These are phyloP conservation scores for Aix galericulata DNA, from an alignment of 2,113 vertebrate genomes.

Conservation along the genomic window DNA sequence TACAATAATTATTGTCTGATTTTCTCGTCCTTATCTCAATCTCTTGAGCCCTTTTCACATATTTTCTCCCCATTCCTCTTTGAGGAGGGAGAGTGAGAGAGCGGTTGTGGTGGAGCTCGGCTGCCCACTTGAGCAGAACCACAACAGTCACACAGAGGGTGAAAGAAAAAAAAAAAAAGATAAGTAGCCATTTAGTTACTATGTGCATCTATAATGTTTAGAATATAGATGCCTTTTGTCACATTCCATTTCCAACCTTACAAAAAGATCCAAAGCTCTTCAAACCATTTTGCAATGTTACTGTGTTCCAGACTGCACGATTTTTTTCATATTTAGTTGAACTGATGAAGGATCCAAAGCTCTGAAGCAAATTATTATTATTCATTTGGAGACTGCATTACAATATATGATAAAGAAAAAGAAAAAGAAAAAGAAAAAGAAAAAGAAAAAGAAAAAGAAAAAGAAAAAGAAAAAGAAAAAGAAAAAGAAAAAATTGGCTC, in stretches of 20 bases:
- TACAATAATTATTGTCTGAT: too few species aligned
- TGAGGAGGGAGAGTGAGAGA: too few species aligned
- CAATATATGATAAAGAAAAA: not conserved
- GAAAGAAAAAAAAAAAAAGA: not conserved
- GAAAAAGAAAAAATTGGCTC: not conserved
- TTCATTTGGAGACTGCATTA: not conserved
- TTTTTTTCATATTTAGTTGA: not conserved
- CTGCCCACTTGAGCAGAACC: too few species aligned
- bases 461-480: not conserved
- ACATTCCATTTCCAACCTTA: not conserved
- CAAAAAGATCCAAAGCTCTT: not conserved
- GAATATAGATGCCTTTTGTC: not conserved
- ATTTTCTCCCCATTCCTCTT: too few species aligned
- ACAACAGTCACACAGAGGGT: not conserved
- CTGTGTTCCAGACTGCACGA: not conserved
- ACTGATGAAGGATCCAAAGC: not conserved
- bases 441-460: not conserved
- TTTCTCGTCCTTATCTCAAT: too few species aligned
- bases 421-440: not conserved
- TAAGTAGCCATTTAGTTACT: not conserved
- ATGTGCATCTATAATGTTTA: not conserved
- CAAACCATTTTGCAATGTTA: accelerated
- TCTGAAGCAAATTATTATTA: not conserved
- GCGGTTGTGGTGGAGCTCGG: too few species aligned
- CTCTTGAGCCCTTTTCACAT: too few species aligned